Conservation (phyloP, 37 sponge, comb jelly and placozoan genomes). For the Geodia barretti region DNA sequence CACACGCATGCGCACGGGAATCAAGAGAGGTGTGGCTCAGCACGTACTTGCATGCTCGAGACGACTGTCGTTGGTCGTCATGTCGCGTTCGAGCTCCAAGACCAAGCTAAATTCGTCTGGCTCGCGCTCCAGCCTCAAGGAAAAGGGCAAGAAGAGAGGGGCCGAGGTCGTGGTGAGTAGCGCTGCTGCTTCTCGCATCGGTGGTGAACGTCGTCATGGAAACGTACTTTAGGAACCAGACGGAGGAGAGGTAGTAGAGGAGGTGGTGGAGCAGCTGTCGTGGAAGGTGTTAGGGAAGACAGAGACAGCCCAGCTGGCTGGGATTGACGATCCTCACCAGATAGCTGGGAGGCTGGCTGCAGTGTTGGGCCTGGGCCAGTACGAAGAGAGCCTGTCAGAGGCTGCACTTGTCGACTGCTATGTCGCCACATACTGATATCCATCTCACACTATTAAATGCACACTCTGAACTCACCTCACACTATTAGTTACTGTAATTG, state of each 20-base stretch:
- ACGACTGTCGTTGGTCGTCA: neutral
- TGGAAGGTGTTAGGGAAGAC: constrained; percentile 53
- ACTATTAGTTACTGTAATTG: neutral
- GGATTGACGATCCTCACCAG: constrained; percentile 17
- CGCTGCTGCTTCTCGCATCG: no score
- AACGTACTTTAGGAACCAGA: no score
- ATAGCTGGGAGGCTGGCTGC: constrained; percentile 29
- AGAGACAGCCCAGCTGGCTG: constrained; percentile 5
- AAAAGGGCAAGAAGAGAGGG: neutral
- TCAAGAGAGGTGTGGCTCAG: neutral
- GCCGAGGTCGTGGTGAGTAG: no score
- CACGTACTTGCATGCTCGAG: no score
- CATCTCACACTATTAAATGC: neutral
- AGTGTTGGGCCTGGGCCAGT: constrained; percentile 25
- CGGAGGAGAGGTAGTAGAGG: constrained; percentile 26
- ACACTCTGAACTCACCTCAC: no score
- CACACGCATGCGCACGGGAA: neutral
- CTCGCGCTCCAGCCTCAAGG: neutral
- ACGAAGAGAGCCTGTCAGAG: constrained; percentile 38
- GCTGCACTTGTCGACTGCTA: constrained; percentile 68
- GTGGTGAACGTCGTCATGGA: neutral
- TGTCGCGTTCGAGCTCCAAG: constrained; percentile 6
- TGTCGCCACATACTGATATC: constrained; percentile 72
- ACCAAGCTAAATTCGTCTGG: constrained; percentile 1
- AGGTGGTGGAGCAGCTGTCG: constrained; percentile 35